Evolutionary conservation across 2,888 invertebrate species (phyloP), one percentile per base, ranked within the genome.

Genomic region (Mesorhabditis belari): DNA sequence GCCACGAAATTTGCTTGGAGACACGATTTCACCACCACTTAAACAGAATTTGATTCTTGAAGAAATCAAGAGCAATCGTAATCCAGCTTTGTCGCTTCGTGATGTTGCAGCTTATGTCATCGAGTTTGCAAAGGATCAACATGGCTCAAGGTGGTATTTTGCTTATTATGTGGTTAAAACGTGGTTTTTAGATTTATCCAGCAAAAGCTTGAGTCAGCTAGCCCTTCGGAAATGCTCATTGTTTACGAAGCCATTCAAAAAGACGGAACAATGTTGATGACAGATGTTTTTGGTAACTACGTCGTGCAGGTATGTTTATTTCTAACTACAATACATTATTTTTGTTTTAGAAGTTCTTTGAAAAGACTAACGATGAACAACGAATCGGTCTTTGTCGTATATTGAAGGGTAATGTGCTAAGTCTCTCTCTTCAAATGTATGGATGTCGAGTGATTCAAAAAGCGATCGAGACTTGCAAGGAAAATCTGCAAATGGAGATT

Each of bases 361-460:
- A 98, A 83, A 94, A 94, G 82, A 98, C 98, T 55, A 91, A 93
- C 21, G 88, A 90, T 3, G 95, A 96, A 82, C 98, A 98, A 84
- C 95, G 94, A 84, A 89, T 90, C 21, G 91, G 92, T 5, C 85
- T 98, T 75, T 75, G 66, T n/a, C 58, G 60, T 5, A 68, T 69
- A 3, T 64, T 76, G 23, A 60, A 64, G 6, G 74, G 71, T 5
- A 82, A 95, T 83, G 96, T 99, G 55, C 83, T 98, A 75, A 91
- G 91, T 65, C 85, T 99, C 77, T 94, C 96, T 29, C 86, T 98
- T 77, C 98, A 98, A 85, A 98, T 66, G 64, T 66, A 66, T 28
- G 98, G 98, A 49, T 99, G 98, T 82, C 88, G 98, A 61, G 98
- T 99, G 5, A 95, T 99, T 77, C 96, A 98, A 84, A 99, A 99